Base-by-base conservation (phyloP, 1,140 invertebrate species). In the Megalopta genalis region DNA sequence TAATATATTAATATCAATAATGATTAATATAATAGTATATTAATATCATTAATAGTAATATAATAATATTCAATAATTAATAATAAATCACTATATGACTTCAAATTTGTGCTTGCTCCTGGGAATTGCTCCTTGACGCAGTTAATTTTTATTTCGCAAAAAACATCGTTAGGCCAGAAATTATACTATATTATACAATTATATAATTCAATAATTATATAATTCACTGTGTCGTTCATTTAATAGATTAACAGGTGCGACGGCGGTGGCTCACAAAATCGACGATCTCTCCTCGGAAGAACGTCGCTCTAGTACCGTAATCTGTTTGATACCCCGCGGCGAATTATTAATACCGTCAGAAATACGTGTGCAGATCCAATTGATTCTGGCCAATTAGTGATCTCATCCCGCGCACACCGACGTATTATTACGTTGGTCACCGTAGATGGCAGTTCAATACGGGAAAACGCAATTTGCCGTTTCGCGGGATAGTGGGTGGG, bases 381-480 rank as follows among this genome's bases (percentile, higher is more conserved):
- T 72, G 76, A 78, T 78, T 72, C 69, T 49, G 69, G 46, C 63
- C 76, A 72, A 78, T 78, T 72, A 78, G 49, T 65, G 71, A 42
- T 23, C 76, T 46, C 76, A 25, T 78, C 60, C 76, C 32, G 1
- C 57, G 18, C 23, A 18, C 42, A 46, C 46, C 23, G 49, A 64
- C 69, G 76, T 70, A 78, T 78, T 72, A 72, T 64, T 78, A 72
- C 76, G 49, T 72, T 25, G 68, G 23, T 37, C 37, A 21, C 32
- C 63, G 32, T 78, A 77, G 59, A 54, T 10, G 23, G 23, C 42
- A 57, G 69, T 27, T 32, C 57, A 77, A 69, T 77, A 60, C 25
- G 18, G 23, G 39, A 27, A 49, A 52, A 39, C 37, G 62, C n/a
- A 72, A 72, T 72, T 72, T 72, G 57, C 68, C 32, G 14, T 65